Evolutionary conservation across 1,140 invertebrate genomes (phyloP).

Genomic region (Hirudo medicinalis): DNA sequence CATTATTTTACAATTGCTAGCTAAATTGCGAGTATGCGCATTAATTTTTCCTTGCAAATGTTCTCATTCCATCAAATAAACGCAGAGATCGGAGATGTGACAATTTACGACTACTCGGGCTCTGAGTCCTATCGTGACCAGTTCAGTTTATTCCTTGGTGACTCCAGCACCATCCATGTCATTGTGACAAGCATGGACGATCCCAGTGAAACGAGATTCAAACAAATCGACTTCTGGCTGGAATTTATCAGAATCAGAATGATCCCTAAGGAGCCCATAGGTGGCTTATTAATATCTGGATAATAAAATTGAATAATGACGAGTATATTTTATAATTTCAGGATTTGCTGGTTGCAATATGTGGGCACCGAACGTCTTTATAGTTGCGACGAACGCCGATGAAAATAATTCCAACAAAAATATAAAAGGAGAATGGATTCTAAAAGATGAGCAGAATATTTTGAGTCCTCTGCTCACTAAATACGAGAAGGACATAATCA

Average conservation of each 20-base stretch:
- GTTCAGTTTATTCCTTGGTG: conserved; percentile 64
- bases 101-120: conserved; percentile 69
- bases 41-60: too few species aligned
- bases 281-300: conserved; percentile 36
- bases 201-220: conserved; percentile 55
- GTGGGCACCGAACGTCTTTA: conserved; percentile 45
- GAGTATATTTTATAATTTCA: conserved; percentile 26
- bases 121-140: conserved; percentile 62
- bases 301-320: neutral
- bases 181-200: conserved; percentile 63
- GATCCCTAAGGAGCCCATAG: conserved; percentile 53
- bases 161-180: conserved; percentile 53
- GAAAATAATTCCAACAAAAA: conserved; percentile 44
- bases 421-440: conserved; percentile 47
- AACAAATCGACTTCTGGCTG: conserved; percentile 66
- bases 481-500: conserved; percentile 47
- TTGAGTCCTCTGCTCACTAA: conserved; percentile 43
- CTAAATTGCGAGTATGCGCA: too few species aligned
- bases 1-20: too few species aligned
- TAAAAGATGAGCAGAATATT: conserved; percentile 47
- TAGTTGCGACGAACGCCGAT: conserved; percentile 58
- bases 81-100: conserved; percentile 48
- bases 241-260: conserved; percentile 62
- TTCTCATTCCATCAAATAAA: neutral
- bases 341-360: conserved; percentile 47